A percentile compares a stretch with the other conserved stretches of the same genome.
Conservation (phyloP, 2,888 invertebrate genomes). For the Pandemis heparana region DNA sequence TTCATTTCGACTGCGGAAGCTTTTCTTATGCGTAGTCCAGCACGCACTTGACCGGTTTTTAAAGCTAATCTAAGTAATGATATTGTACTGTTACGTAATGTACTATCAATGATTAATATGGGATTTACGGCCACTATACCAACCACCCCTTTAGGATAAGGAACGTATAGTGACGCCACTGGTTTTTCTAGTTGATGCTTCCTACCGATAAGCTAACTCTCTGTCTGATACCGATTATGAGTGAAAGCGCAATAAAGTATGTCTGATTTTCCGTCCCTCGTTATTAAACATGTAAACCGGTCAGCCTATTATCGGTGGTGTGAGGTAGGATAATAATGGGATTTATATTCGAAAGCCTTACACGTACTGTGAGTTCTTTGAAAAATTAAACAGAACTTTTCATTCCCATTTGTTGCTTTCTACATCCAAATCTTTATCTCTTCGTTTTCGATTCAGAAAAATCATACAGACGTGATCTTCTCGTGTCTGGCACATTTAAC, state of each 20-base stretch:
- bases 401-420: too few species aligned
- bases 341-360: neutral
- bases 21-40: too few species aligned
- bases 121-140: neutral
- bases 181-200: constrained; percentile 26
- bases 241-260: constrained; percentile 40
- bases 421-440: neutral
- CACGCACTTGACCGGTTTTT: too few species aligned
- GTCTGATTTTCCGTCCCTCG: constrained; percentile 27
- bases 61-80: too few species aligned
- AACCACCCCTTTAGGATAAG: neutral
- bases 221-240: constrained; percentile 36
- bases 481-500: neutral
- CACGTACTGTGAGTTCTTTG: neutral
- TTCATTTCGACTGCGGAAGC: too few species aligned
- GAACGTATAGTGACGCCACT: neutral
- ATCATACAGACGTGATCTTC: neutral
- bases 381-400: neutral
- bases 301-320: constrained; percentile 12
- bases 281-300: constrained; percentile 26
- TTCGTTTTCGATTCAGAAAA: neutral
- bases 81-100: neutral
- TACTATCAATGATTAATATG: neutral
- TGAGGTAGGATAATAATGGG: constrained; percentile 15
- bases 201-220: constrained; percentile 35